Base-by-base conservation (phyloP, 2,113 vertebrate species). In the Xiphophorus couchianus region DNA sequence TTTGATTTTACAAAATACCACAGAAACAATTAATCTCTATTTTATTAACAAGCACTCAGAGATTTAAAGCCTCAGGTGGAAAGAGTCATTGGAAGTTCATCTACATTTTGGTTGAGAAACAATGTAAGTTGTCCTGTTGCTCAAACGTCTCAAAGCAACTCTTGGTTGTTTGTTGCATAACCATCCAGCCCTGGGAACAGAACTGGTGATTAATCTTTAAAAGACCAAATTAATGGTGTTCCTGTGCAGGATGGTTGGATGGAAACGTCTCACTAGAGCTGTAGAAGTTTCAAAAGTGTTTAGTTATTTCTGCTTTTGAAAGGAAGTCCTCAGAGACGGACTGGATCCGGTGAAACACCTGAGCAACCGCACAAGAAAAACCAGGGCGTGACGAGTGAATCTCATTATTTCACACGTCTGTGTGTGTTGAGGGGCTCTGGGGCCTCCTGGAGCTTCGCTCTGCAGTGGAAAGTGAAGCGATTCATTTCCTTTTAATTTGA, bases 401-500 rank as follows among this genome's bases (percentile, higher is more conserved):
- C 44, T 66, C 51, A 74, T 71, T 25, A 19, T 31, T 62, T 65
- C 39, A 54, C 60, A 62, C 42, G 66, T 76, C 60, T 33, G 68
- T 68, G 73, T 68, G 68, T 68, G 73, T 68, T 19, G 29, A 14
- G 35, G 27, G 29, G 65, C 30, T 39, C 15, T 0, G 28, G 66
- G 63, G 68, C 66, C 66, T 66, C 83, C 72, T 66, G 69, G 30
- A 84, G 76, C 19, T 67, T 81, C 51, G 27, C 66, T 85, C 76
- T 51, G 80, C 74, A 12, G 72, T 31, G 51, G 39, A 62, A 81
- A 84, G 73, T 71, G 75, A 85, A 89, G 75, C 69, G 13, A 86
- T 79, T 82, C 51, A 72, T 85, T 84, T 81, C 69, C 14, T 80
- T 89, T 89, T 74, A 77, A 86, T 90, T 86, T 70, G 88, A 84